A percentile compares a stretch with the other conserved stretches of the same genome.
phyloP scores from a whole-genome alignment of 2,113 vertebrate species.

The Cryptoleucopteryx plumbea region DNA sequence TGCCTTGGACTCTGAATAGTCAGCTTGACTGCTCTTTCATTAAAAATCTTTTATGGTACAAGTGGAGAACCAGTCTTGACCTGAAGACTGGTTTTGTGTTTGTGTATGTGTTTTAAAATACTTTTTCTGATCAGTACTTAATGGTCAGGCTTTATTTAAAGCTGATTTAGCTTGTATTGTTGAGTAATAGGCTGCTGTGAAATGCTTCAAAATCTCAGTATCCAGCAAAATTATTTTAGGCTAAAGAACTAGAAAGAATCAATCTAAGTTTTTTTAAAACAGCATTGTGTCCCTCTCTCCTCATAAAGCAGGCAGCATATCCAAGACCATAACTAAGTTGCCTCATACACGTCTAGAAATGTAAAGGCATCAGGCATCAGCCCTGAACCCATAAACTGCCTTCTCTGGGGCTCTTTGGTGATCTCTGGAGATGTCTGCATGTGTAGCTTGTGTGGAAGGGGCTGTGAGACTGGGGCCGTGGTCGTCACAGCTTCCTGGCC shows the following conservation, averaged over 20 bases:
- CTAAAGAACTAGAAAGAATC: neutral
- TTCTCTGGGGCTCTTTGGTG: neutral
- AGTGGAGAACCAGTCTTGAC: neutral
- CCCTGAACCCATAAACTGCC: neutral
- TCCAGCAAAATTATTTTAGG: neutral
- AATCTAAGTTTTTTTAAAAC: neutral
- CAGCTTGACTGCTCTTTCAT: neutral
- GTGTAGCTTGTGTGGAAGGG: neutral
- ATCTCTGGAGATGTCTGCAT: neutral
- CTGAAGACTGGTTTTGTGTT: neutral
- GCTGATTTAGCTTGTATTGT: neutral
- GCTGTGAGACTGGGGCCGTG: neutral
- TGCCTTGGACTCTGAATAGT: neutral
- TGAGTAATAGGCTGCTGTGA: neutral
- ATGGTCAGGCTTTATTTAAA: neutral
- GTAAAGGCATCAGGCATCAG: neutral
- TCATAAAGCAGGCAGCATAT: neutral
- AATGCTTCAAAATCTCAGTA: neutral
- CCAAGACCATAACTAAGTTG: neutral
- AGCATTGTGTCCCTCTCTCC: neutral
- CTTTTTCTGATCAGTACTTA: neutral
- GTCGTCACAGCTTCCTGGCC: neutral
- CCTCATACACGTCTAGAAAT: rapidly evolving
- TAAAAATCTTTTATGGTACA: neutral
- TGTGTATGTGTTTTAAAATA: neutral